phyloP scores from a whole-genome alignment of 2,888 invertebrate genomes.

The Ichneumoninae sp. region DNA sequence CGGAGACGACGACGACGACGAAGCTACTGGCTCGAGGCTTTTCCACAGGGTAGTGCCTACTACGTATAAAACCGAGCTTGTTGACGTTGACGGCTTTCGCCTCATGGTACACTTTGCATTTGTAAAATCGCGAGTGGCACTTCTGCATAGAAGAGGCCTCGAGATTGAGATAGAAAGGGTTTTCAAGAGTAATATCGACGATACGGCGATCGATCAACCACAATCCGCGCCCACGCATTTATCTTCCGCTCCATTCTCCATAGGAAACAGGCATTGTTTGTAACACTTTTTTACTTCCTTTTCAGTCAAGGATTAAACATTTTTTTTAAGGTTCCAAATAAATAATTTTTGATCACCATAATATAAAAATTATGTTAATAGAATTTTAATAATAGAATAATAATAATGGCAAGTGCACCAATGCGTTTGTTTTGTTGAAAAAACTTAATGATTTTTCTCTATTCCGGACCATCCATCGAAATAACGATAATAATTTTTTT shows the following conservation, averaged over 20 bases:
- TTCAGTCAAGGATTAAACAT: neutral
- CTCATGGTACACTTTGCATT: slow-evolving; percentile 58
- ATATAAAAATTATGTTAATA: neutral
- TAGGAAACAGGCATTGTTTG: neutral
- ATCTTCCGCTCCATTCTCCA: neutral
- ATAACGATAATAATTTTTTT: neutral
- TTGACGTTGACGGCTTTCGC: slow-evolving; percentile 52
- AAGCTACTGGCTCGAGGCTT: slow-evolving; percentile 35
- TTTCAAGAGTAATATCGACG: slow-evolving; percentile 29
- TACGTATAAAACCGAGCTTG: slow-evolving; percentile 44
- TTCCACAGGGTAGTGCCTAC: slow-evolving; percentile 14
- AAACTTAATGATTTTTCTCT: neutral
- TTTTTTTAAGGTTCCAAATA: too few relatives aligned
- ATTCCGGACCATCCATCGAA: neutral
- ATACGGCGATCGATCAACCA: slow-evolving; percentile 10
- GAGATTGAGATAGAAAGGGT: slow-evolving; percentile 49
- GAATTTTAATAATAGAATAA: neutral
- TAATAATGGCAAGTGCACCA: neutral
- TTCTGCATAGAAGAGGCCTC: slow-evolving; percentile 44
- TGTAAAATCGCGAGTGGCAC: slow-evolving; percentile 55
- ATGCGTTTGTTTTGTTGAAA: neutral
- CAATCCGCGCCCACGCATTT: neutral
- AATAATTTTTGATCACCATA: too few relatives aligned
- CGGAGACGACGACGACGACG: slow-evolving; percentile 27
- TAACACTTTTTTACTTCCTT: neutral